These are phyloP conservation scores for Agriopis aurantiaria DNA, from an alignment of 2,888 invertebrate species.

Conservation along the genomic window DNA sequence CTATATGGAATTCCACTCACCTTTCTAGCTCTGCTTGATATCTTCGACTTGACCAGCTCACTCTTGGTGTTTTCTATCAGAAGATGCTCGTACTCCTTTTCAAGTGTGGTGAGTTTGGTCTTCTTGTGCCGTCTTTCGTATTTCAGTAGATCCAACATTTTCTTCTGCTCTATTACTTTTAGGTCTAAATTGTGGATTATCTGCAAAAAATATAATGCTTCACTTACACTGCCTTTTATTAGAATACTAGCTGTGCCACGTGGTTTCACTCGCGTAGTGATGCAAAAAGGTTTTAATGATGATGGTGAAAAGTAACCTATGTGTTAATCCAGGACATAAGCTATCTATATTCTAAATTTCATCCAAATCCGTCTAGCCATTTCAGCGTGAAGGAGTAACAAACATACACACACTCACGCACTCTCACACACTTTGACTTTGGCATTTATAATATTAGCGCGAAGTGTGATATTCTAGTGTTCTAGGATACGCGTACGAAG, in stretches of 20 bases:
- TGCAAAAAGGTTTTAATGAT: too few species aligned
- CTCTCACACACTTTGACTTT: too few species aligned
- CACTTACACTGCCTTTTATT: not conserved
- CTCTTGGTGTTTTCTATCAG: conserved; percentile 87
- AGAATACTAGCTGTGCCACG: not conserved
- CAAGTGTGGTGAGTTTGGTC: conserved; percentile 84
- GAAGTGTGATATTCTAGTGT: too few species aligned
- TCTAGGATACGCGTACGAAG: too few species aligned
- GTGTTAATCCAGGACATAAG: too few species aligned
- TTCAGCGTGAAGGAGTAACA: too few species aligned
- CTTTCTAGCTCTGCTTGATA: conserved; percentile 88
- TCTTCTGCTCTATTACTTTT: conserved; percentile 90
- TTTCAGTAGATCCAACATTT: conserved; percentile 90
- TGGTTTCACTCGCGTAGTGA: too few species aligned
- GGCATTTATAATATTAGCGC: too few species aligned
- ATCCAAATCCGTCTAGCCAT: too few species aligned
- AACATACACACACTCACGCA: too few species aligned
- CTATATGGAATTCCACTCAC: conserved; percentile 65
- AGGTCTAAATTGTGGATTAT: conserved; percentile 87
- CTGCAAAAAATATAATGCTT: conserved; percentile 51
- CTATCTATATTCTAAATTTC: too few species aligned
- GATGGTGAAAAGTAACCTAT: too few species aligned
- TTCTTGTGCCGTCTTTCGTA: conserved; percentile 89
- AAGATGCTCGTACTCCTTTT: conserved; percentile 87
- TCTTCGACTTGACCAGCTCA: conserved; percentile 79